phyloP scores from a whole-genome alignment of 2,113 vertebrate species.

The Mionectes macconnelli region DNA sequence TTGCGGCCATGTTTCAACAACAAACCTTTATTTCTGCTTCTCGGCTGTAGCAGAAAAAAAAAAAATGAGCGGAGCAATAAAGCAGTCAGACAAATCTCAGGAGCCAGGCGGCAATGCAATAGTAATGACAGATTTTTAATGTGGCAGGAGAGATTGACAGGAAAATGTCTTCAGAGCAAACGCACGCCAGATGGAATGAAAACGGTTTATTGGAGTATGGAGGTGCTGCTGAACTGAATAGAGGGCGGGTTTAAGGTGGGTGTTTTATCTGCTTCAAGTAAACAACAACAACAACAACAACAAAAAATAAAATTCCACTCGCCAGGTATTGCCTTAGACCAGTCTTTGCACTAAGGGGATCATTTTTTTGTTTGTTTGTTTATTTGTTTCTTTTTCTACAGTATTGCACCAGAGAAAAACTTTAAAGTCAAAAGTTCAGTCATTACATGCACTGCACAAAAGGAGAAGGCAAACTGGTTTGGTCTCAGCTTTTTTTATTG shows the following conservation, averaged over 20 bases:
- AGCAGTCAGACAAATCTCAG: conserved; percentile 90
- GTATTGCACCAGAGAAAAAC: neutral
- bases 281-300: conserved; percentile 63
- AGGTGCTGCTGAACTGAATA: conserved; percentile 72
- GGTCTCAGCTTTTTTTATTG: conserved; percentile 12
- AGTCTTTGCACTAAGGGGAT: neutral
- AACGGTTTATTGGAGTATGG: conserved; percentile 96
- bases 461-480: neutral
- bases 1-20: conserved; percentile 87
- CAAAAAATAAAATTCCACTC: neutral
- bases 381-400: conserved; percentile 14
- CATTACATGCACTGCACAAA: neutral
- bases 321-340: neutral
- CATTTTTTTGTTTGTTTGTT: neutral
- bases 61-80: conserved; percentile 80
- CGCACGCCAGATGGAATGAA: conserved; percentile 97
- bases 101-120: conserved; percentile 84
- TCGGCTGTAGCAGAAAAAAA: conserved; percentile 81
- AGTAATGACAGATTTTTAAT: conserved; percentile 90
- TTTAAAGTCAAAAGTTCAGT: conserved; percentile 36
- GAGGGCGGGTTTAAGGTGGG: conserved; percentile 73
- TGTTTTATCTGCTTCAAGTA: conserved; percentile 68
- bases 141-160: conserved; percentile 96
- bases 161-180: conserved; percentile 93
- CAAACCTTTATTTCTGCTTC: conserved; percentile 84